These are phyloP conservation scores for Bugula neritina DNA, from an alignment of 2,888 invertebrate genomes.

Conservation along the genomic window DNA sequence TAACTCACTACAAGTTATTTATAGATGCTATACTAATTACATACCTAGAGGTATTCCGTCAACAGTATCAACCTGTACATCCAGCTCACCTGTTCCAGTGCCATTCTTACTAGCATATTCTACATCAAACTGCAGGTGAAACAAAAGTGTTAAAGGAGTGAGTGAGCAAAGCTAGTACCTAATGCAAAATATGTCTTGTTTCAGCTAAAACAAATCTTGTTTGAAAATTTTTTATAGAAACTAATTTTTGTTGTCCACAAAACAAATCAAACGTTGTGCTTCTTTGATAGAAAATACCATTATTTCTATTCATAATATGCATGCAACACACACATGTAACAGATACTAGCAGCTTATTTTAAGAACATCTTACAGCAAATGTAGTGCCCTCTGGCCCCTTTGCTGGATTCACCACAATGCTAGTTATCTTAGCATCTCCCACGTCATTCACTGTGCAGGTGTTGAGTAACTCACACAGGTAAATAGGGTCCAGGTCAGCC, in stretches of 20 bases:
- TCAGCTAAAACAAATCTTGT: background rate
- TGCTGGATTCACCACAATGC: conserved; percentile 34
- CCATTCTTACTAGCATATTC: conserved; percentile 38
- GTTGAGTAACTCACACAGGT: conserved; percentile 39
- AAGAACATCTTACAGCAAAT: conserved; percentile 26
- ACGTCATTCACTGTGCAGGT: conserved; percentile 39
- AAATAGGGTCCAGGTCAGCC: conserved; percentile 43
- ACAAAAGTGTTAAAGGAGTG: no score
- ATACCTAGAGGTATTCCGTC: conserved; percentile 40
- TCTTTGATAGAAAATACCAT: no score
- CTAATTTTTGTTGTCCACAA: no score
- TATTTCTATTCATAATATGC: no score
- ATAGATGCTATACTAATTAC: conserved; percentile 26
- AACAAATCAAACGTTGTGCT: no score
- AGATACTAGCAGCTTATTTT: no score
- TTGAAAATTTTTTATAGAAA: no score
- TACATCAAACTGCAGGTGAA: conserved; percentile 31
- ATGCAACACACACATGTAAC: no score
- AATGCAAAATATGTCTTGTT: background rate
- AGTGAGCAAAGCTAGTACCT: conserved; percentile 3
- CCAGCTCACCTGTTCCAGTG: conserved; percentile 42
- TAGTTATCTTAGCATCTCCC: conserved; percentile 41
- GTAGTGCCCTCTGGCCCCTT: conserved; percentile 39
- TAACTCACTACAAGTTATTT: no score
- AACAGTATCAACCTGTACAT: conserved; percentile 36